These are phyloP conservation scores for Gorsachius magnificus DNA, from an alignment of 2,797 vertebrate species.

Conservation along the genomic window DNA sequence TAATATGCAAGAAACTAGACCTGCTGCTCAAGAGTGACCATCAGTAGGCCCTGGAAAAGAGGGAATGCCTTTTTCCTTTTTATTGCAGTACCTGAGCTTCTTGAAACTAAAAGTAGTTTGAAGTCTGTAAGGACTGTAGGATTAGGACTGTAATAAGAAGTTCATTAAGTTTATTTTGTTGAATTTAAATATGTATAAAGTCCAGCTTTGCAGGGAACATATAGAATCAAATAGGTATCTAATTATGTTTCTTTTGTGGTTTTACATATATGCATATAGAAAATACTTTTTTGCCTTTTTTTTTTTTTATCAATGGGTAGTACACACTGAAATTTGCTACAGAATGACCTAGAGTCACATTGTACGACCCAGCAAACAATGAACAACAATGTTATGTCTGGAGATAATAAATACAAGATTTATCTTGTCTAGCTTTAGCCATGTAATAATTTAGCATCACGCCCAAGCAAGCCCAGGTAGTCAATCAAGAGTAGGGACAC, in stretches of 20 bases:
- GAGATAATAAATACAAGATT: not conserved
- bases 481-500: not conserved
- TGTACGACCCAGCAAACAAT: not conserved
- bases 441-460: not conserved
- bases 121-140: not conserved
- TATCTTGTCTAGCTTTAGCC: not conserved
- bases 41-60: not conserved
- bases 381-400: not conserved
- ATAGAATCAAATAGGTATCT: not conserved
- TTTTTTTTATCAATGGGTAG: not conserved
- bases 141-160: not conserved
- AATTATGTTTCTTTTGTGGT: not conserved
- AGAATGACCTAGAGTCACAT: not conserved
- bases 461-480: not conserved
- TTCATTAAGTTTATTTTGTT: not conserved
- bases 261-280: fast-evolving
- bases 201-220: not conserved
- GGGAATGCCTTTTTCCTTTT: not conserved
- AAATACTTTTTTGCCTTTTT: not conserved
- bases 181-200: not conserved
- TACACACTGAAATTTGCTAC: not conserved
- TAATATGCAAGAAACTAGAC: not conserved
- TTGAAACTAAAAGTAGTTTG: not conserved
- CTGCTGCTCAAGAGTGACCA: not conserved
- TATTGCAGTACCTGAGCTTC: not conserved